phyloP scores from a whole-genome alignment of 1,140 invertebrate genomes.

The Dreissena polymorpha region DNA sequence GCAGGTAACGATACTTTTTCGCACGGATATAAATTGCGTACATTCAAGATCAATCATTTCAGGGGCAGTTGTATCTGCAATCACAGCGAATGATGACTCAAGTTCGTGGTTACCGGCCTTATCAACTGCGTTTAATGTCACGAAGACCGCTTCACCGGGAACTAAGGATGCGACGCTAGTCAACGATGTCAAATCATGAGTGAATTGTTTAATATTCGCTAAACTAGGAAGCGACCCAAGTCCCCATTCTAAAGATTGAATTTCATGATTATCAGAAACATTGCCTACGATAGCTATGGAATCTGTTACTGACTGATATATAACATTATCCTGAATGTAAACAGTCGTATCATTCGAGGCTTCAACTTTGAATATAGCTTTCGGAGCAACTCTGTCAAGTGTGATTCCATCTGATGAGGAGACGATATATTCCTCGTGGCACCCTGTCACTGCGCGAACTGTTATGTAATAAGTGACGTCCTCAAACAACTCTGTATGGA shows the following conservation, averaged over 20 bases:
- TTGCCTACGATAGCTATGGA: constrained; percentile 27
- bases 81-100: constrained; percentile 26
- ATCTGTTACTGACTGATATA: constrained; percentile 21
- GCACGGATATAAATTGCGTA: constrained; percentile 16
- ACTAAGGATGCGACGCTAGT: constrained; percentile 17
- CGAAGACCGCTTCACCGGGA: constrained; percentile 11
- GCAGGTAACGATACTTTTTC: constrained; percentile 24
- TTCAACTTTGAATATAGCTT: constrained; percentile 18
- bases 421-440: constrained; percentile 59
- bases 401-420: constrained; percentile 60
- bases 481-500: constrained; percentile 50
- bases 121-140: constrained; percentile 25
- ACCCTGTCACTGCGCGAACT: constrained; percentile 57
- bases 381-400: constrained; percentile 41
- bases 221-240: constrained; percentile 44
- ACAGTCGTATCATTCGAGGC: constrained; percentile 20
- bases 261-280: constrained; percentile 37
- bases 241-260: constrained; percentile 9
- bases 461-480: constrained; percentile 48
- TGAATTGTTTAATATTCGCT: constrained; percentile 24
- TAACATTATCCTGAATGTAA: background rate
- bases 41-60: constrained; percentile 25
- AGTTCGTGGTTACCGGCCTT: constrained; percentile 11
- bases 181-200: constrained; percentile 73
- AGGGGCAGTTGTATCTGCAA: constrained; percentile 27